phyloP scores from a whole-genome alignment of 2,113 vertebrate species.

The Anhinga rufa region DNA sequence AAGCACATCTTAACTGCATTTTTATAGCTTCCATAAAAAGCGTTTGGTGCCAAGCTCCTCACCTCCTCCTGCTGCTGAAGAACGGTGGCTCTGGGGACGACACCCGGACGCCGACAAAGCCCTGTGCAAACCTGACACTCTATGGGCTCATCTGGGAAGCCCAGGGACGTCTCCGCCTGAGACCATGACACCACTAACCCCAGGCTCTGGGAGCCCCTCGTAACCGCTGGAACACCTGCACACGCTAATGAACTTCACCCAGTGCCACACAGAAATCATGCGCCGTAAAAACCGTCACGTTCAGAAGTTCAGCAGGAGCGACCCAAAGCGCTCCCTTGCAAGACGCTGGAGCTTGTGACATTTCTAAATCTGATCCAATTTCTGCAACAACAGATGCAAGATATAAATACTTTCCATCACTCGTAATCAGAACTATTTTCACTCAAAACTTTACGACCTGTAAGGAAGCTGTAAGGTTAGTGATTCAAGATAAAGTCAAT shows the following conservation, averaged over 20 bases:
- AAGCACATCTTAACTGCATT: background rate
- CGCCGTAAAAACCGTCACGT: accelerated
- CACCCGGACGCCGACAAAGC: accelerated
- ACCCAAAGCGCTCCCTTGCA: background rate
- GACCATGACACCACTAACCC: background rate
- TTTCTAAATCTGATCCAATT: background rate
- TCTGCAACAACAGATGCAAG: background rate
- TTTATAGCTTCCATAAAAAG: background rate
- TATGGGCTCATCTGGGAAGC: accelerated
- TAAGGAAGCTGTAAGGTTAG: background rate
- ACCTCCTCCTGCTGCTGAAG: background rate
- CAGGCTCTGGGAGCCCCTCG: background rate
- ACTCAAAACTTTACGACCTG: background rate
- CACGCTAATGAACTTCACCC: background rate
- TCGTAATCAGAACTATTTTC: background rate
- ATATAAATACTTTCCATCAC: background rate
- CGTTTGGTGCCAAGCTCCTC: background rate
- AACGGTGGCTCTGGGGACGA: background rate
- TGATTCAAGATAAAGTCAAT: background rate
- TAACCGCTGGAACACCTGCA: accelerated
- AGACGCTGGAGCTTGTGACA: background rate
- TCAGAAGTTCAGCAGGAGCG: background rate
- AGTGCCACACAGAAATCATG: background rate
- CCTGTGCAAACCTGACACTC: background rate
- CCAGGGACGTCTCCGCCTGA: background rate